Evolutionary conservation across 2,888 invertebrate species (phyloP).

Genomic region (Patella caerulea): DNA sequence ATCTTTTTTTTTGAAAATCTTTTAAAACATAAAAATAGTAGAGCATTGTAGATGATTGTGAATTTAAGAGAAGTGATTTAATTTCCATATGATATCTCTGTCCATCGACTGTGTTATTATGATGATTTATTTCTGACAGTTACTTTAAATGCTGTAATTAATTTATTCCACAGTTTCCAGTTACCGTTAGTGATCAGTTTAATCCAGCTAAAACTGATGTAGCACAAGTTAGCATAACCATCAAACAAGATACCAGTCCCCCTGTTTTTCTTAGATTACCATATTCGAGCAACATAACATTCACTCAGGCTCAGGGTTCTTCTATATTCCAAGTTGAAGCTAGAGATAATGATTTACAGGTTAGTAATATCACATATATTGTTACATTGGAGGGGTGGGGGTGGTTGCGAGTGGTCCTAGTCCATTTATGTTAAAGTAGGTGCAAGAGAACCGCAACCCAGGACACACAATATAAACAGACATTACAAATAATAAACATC

Average conservation of each 20-base stretch:
- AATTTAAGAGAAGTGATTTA: no score
- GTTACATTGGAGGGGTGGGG: no score
- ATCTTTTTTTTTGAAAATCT: neutral
- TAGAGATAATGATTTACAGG: conserved; percentile 32
- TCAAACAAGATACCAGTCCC: conserved; percentile 28
- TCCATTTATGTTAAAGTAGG: no score
- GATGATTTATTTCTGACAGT: no score
- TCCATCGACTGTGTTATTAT: no score
- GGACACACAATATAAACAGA: no score
- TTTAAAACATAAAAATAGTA: no score
- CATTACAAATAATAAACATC: no score
- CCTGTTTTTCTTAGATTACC: conserved; percentile 34
- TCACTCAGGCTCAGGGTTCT: conserved; percentile 38
- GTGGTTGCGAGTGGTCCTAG: no score
- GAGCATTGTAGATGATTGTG: conserved; percentile 5
- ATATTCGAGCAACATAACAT: conserved; percentile 44
- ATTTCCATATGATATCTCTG: no score
- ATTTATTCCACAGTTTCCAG: conserved; percentile 32
- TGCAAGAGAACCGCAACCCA: no score
- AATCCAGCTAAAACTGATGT: conserved; percentile 30
- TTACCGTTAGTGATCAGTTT: conserved; percentile 37
- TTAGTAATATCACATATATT: conserved; percentile 13
- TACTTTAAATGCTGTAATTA: neutral
- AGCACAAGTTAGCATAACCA: conserved; percentile 28
- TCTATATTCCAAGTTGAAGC: conserved; percentile 31